These are phyloP conservation scores for Mustela lutreola DNA, from an alignment of 2,113 vertebrate genomes.

Conservation along the genomic window DNA sequence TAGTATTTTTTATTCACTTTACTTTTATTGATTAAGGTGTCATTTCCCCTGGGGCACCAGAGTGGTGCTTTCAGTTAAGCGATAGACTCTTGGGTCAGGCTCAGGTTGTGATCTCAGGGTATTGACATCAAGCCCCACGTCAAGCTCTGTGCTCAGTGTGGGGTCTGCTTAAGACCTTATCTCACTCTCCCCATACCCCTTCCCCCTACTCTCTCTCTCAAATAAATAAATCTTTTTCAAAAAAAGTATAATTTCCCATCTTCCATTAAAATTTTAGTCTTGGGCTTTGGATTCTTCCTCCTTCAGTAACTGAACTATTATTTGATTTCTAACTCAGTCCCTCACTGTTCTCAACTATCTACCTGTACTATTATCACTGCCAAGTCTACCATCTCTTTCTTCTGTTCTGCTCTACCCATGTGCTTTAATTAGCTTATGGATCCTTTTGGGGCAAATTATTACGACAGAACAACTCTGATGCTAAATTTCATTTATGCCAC, in stretches of 20 bases:
- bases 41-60: not conserved
- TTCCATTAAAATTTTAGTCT: not conserved
- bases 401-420: not conserved
- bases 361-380: not conserved
- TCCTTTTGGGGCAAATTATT: not conserved
- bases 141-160: not conserved
- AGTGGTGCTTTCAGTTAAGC: not conserved
- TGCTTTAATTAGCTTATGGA: not conserved
- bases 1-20: not conserved
- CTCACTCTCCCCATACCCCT: not conserved
- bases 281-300: not conserved
- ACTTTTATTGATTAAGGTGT: not conserved
- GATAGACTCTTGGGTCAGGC: not conserved
- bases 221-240: not conserved
- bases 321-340: not conserved
- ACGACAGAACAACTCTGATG: not conserved
- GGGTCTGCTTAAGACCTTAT: not conserved
- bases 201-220: not conserved
- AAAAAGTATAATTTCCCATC: not conserved
- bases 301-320: not conserved
- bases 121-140: not conserved
- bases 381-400: not conserved
- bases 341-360: not conserved
- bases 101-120: not conserved
- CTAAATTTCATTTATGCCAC: not conserved